A percentile compares a stretch with the other conserved stretches of the same genome.
phyloP scores from a whole-genome alignment of 2,113 vertebrate species.

The Aegotheles bennettii region DNA sequence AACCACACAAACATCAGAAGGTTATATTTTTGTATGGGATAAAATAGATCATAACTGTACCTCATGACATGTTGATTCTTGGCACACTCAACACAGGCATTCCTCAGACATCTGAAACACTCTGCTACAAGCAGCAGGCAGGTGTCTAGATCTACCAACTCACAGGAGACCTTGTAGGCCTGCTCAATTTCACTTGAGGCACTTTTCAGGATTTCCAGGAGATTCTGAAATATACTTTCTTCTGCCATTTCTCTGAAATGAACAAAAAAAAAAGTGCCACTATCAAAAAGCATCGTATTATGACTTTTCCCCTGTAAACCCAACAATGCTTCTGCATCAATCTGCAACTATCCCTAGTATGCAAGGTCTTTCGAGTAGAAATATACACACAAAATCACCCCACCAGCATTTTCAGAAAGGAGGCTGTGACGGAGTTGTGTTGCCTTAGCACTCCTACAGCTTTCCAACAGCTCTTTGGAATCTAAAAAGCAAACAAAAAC shows the following conservation, averaged over 20 bases:
- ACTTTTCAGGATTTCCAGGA: constrained; percentile 61
- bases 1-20: not conserved
- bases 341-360: not conserved
- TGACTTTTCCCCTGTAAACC: not conserved
- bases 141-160: constrained; percentile 1
- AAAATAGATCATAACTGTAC: constrained; percentile 60
- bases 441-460: not conserved
- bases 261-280: not conserved
- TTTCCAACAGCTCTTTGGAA: not conserved
- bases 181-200: constrained; percentile 41
- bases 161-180: not conserved
- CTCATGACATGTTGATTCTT: constrained; percentile 85
- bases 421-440: not conserved
- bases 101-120: constrained; percentile 91
- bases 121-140: constrained; percentile 79
- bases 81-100: constrained; percentile 84
- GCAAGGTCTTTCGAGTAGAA: not conserved
- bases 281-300: not conserved
- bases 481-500: not conserved
- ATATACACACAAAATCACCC: not conserved
- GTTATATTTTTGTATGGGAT: not conserved
- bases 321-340: not conserved
- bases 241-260: constrained; percentile 72
- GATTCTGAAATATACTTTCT: constrained; percentile 61
- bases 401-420: not conserved